Evolutionary conservation across 1,140 invertebrate species (phyloP).

Genomic region (Cephus cinctus): DNA sequence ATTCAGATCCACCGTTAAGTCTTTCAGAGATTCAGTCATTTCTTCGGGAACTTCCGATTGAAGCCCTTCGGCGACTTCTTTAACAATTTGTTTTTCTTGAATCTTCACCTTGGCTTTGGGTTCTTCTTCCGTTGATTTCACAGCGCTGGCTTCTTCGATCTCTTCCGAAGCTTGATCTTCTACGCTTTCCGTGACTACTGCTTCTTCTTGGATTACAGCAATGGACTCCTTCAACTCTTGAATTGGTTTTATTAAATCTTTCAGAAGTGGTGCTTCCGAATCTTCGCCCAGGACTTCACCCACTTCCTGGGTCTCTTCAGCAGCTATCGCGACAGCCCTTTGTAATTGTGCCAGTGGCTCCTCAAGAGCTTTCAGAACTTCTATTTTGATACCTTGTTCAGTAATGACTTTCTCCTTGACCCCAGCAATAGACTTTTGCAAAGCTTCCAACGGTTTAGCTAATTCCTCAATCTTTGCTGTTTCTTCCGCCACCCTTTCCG

Average conservation of each 20-base stretch:
- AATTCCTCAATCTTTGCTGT: slow-evolving; percentile 36
- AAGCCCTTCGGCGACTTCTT: slow-evolving; percentile 47
- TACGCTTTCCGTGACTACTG: background rate
- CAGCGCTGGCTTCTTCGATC: background rate
- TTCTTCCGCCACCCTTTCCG: slow-evolving; percentile 43
- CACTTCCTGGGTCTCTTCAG: slow-evolving; percentile 28
- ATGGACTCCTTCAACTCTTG: slow-evolving; percentile 7
- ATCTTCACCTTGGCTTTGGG: slow-evolving; percentile 20
- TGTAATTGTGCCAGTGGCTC: slow-evolving; percentile 21
- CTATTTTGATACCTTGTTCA: slow-evolving; percentile 17
- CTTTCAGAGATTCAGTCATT: slow-evolving; percentile 40
- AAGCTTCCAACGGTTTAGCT: background rate
- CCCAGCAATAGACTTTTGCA: slow-evolving; percentile 15
- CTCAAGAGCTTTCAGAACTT: slow-evolving; percentile 10
- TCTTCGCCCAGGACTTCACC: background rate
- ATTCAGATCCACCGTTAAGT: slow-evolving; percentile 45
- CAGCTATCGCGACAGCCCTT: slow-evolving; percentile 29
- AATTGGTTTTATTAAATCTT: slow-evolving; percentile 1
- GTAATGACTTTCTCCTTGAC: slow-evolving; percentile 20
- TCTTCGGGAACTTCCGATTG: slow-evolving; percentile 48
- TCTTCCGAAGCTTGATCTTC: background rate
- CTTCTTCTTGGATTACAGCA: slow-evolving; percentile 1
- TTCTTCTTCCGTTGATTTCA: slow-evolving; percentile 3
- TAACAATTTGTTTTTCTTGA: slow-evolving; percentile 47
- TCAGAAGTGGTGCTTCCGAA: background rate